Conservation (phyloP, 1,140 invertebrate genomes). For the Pteromalus puparum region DNA sequence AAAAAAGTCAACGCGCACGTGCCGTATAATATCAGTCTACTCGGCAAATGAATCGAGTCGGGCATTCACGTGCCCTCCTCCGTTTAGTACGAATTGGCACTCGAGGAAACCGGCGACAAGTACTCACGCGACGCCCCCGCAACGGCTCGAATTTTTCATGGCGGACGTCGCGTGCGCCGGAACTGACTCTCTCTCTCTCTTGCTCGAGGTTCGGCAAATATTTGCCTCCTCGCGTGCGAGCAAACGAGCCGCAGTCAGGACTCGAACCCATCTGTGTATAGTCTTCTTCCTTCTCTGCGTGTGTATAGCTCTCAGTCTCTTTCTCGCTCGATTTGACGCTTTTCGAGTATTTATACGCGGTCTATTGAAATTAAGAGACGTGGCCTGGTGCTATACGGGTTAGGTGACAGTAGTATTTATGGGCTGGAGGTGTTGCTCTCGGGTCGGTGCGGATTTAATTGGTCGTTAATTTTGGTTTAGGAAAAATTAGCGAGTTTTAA, state of each 20-base stretch:
- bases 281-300: too few species aligned
- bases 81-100: not conserved
- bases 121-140: not conserved
- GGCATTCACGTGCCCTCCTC: not conserved
- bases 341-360: too few species aligned
- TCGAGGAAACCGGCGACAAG: not conserved
- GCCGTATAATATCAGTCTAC: not conserved
- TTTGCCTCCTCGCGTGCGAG: conserved; percentile 26
- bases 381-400: too few species aligned
- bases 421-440: not conserved
- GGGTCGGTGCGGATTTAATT: not conserved
- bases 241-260: conserved; percentile 5
- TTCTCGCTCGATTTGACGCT: not conserved
- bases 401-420: too few species aligned
- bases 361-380: not conserved
- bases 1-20: too few species aligned
- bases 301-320: not conserved
- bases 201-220: conserved; percentile 24
- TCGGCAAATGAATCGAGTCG: not conserved
- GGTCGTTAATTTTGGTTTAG: not conserved
- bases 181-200: not conserved
- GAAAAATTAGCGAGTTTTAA: not conserved
- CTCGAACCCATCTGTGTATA: not conserved
- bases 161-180: not conserved
- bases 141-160: not conserved